Evolutionary conservation across 2,888 invertebrate genomes (phyloP), one percentile per base, ranked within the genome.

Genomic region (Cryptophagus acutangulus): DNA sequence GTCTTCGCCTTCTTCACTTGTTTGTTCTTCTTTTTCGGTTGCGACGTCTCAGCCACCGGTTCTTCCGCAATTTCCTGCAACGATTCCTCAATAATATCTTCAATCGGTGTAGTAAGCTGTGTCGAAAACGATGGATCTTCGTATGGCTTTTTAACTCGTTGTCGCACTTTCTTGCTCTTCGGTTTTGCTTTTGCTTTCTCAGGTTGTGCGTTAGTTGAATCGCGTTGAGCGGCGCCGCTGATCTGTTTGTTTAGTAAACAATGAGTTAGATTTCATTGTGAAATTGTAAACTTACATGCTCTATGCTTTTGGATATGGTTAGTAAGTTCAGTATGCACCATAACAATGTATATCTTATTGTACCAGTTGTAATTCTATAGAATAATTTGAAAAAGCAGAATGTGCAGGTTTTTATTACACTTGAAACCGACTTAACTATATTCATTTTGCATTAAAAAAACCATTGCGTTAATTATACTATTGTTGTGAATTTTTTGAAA

Each of bases 81-180:
- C 1, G 53, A 55, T 43, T 61, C 59, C 43, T 54, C 55, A 31
- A 59, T 52, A 29, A 57, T 41, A 31, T 57, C 51, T 43, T 60
- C 59, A 42, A 59, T 56, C 6, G 61, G 55, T 10, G 52, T 49
- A 17, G 43, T 36, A 31, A 59, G 38, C 35, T 45, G 49, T 18
- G 59, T 58, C 34, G 38, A 49, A 35, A 59, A 59, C 13, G 44
- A 39, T 20, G 59, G 59, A 17, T 54, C 54, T 34, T 51, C 51
- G 35, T 41, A 17, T 26, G 41, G 18, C 20, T 47, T 51, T 44
- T 46, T 56, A 18, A 30, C 38, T 17, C 36, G 38, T n/a, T 52
- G 49, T n/a, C 39, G 41, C 14, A 34, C 25, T 49, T 46, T 50
- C 13, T 17, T 24, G n/a, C 46, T 40, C 33, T 44, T 45, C 12